Percentiles rank a stretch among this genome's conserved stretches.
These are phyloP conservation scores for Rousettus madagascariensis DNA, from an alignment of 2,797 vertebrate genomes.

Conservation along the genomic window DNA sequence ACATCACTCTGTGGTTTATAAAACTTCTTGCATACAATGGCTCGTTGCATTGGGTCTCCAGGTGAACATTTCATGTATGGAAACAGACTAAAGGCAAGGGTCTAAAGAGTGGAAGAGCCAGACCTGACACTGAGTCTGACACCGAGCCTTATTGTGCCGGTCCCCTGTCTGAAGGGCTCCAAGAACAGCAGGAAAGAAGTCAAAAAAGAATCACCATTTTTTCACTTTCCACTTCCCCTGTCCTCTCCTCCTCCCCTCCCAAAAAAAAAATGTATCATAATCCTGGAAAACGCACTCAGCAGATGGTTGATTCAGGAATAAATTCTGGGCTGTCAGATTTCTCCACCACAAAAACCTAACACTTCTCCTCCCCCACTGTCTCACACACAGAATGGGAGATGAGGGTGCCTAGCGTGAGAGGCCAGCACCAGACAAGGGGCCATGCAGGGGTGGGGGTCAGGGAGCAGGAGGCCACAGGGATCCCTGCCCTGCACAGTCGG, in stretches of 20 bases:
- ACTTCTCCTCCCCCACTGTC: neutral
- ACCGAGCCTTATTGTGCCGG: neutral
- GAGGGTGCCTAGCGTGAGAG: neutral
- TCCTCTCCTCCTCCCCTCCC: neutral
- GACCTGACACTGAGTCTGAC: neutral
- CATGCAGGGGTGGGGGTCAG: accelerated
- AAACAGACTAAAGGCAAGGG: neutral
- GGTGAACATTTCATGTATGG: neutral
- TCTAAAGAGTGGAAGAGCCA: neutral
- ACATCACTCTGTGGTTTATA: neutral
- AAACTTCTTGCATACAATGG: neutral
- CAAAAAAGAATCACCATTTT: slow-evolving; percentile 25
- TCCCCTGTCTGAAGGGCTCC: neutral
- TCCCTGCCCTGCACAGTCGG: neutral
- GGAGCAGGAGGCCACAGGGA: neutral
- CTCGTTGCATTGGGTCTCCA: accelerated
- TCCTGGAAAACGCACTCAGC: slow-evolving; percentile 44
- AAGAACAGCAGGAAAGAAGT: neutral
- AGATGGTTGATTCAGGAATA: slow-evolving; percentile 61
- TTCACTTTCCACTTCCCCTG: neutral
- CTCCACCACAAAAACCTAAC: slow-evolving; percentile 48
- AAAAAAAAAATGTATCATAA: neutral
- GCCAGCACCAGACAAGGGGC: neutral
- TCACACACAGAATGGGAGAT: neutral
- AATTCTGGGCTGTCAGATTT: slow-evolving; percentile 49